phyloP scores from a whole-genome alignment of 1,140 invertebrate genomes.

The Drosophila ananassae region DNA sequence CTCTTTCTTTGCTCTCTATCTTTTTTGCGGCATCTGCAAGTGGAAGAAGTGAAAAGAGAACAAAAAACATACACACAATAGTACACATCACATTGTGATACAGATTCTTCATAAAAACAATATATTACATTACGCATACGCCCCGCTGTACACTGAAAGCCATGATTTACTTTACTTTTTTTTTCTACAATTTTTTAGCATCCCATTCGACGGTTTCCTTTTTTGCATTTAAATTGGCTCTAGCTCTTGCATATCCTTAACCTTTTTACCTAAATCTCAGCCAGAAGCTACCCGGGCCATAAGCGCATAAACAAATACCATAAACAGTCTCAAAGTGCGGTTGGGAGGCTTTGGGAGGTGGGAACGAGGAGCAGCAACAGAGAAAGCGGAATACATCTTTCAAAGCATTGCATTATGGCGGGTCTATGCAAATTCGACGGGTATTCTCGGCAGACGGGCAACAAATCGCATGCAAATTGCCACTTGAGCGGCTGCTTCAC shows the following conservation, averaged over 20 bases:
- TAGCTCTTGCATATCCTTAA: constrained; percentile 72
- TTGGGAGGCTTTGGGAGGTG: background rate
- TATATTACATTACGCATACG: constrained; percentile 63
- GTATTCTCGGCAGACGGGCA: constrained; percentile 52
- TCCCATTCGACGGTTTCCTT: constrained; percentile 12
- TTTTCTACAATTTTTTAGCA: background rate
- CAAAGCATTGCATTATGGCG: constrained; percentile 66
- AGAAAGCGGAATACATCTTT: constrained; percentile 25
- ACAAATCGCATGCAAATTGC: constrained; percentile 81
- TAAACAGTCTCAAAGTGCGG: constrained; percentile 37
- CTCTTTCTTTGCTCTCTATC: constrained; percentile 18
- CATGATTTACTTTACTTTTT: background rate
- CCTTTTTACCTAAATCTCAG: constrained; percentile 79
- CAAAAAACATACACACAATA: constrained; percentile 60
- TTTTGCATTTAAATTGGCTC: constrained; percentile 73
- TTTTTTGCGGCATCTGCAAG: constrained; percentile 67
- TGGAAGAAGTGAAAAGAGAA: constrained; percentile 69
- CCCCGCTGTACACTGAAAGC: constrained; percentile 39
- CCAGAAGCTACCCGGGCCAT: constrained; percentile 35
- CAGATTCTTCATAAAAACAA: constrained; percentile 14
- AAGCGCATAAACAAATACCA: constrained; percentile 67
- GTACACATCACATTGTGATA: constrained; percentile 36
- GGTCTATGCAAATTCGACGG: constrained; percentile 70
- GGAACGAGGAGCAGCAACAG: background rate
- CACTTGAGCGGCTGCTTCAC: constrained; percentile 62